Evolutionary conservation across 2,797 vertebrate species (phyloP).

Genomic region (Cossypha caffra): DNA sequence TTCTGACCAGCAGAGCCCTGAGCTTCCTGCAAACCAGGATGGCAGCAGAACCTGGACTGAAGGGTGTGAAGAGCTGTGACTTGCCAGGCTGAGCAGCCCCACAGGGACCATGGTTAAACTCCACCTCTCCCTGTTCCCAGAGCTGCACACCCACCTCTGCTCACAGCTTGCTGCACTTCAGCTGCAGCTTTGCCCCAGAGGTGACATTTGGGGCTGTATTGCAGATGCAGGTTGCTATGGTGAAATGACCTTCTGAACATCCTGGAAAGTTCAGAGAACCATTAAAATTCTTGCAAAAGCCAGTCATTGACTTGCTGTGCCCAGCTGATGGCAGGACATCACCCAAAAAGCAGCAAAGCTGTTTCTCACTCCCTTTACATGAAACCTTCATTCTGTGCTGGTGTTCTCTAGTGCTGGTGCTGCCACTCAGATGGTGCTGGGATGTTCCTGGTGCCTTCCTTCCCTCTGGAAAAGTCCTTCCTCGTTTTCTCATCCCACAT

Average conservation of each 20-base stretch:
- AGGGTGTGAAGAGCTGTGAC: not conserved
- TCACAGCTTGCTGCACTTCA: not conserved
- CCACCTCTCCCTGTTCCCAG: fast-evolving
- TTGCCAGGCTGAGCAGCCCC: not conserved
- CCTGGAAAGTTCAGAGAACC: not conserved
- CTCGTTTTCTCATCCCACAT: not conserved
- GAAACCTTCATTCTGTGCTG: not conserved
- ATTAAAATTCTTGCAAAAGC: not conserved
- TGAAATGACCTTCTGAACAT: not conserved
- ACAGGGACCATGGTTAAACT: not conserved
- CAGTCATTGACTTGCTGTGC: not conserved
- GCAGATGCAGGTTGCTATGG: not conserved
- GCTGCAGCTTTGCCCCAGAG: not conserved
- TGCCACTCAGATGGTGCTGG: not conserved
- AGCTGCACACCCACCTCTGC: not conserved
- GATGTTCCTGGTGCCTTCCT: not conserved
- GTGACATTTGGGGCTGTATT: not conserved
- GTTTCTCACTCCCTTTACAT: not conserved
- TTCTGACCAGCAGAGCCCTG: not conserved
- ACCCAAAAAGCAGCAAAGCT: not conserved
- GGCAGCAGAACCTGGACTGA: not conserved
- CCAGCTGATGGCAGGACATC: fast-evolving
- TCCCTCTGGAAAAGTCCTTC: not conserved
- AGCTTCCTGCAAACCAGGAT: not conserved
- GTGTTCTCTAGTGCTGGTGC: not conserved